These are phyloP conservation scores for Atta cephalotes DNA, from an alignment of 1,140 invertebrate species.

Conservation along the genomic window DNA sequence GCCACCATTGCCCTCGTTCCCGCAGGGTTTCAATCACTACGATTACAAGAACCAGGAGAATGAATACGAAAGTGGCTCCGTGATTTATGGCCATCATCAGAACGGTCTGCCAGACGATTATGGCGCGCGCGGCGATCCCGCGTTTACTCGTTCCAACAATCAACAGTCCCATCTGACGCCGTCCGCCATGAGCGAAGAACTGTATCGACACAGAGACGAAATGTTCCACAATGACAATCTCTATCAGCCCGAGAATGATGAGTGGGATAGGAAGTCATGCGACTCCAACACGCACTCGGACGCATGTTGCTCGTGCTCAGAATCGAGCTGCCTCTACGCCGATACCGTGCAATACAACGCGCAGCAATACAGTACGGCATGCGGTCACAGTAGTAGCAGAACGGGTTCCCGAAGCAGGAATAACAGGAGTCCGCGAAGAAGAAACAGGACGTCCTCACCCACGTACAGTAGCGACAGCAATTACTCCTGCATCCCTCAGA, in stretches of 20 bases:
- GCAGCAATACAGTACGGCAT: conserved; percentile 29
- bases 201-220: conserved; percentile 83
- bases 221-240: conserved; percentile 80
- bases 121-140: conserved; percentile 75
- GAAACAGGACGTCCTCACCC: conserved; percentile 82
- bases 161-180: conserved; percentile 64
- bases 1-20: conserved; percentile 81
- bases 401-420: conserved; percentile 79
- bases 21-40: conserved; percentile 83
- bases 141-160: conserved; percentile 76
- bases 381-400: conserved; percentile 76
- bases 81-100: conserved; percentile 84
- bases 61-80: conserved; percentile 86
- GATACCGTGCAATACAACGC: conserved; percentile 84
- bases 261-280: conserved; percentile 86
- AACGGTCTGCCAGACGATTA: conserved; percentile 81
- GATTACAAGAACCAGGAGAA: conserved; percentile 85
- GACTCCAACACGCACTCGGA: conserved; percentile 85
- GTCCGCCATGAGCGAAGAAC: conserved; percentile 78
- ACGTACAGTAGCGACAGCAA: conserved; percentile 85
- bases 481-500: conserved; percentile 84
- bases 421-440: conserved; percentile 81
- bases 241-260: conserved; percentile 83
- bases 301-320: conserved; percentile 85
- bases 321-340: conserved; percentile 85